Conservation (phyloP, 2,888 invertebrate genomes). For the Callimorpha dominula region DNA sequence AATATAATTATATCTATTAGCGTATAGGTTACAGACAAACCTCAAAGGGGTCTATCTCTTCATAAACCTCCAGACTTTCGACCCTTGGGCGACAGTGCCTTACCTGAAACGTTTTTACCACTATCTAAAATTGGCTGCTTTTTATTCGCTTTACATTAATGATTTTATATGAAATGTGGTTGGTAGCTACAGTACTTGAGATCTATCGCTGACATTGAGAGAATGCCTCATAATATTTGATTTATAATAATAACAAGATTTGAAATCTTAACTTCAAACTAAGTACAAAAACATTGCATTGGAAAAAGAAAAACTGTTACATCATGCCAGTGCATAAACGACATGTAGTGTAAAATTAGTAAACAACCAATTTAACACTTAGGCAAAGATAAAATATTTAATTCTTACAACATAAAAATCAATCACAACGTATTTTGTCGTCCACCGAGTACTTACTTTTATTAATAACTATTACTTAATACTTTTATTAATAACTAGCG, state of each 20-base stretch:
- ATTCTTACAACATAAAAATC: no score
- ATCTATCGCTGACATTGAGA: slow-evolving; percentile 38
- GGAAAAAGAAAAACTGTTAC: no score
- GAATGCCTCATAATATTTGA: not conserved
- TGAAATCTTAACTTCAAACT: not conserved
- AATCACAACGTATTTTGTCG: no score
- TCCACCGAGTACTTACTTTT: no score
- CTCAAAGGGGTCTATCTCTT: slow-evolving; percentile 76
- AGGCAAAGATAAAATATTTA: no score
- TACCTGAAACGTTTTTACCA: slow-evolving; percentile 72
- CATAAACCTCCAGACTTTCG: slow-evolving; percentile 73
- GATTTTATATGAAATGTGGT: not conserved
- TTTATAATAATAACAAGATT: not conserved
- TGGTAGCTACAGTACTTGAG: not conserved
- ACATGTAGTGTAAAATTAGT: no score
- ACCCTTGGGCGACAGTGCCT: slow-evolving; percentile 70
- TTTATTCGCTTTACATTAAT: not conserved
- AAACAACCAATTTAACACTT: no score
- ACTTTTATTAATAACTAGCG: no score
- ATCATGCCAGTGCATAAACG: no score
- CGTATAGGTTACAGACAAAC: slow-evolving; percentile 66
- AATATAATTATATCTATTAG: slow-evolving; percentile 14
- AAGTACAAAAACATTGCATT: not conserved
- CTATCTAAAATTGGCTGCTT: slow-evolving; percentile 25
- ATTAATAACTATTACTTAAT: no score